Percentiles rank a stretch among this genome's conserved stretches.
These are phyloP conservation scores for Leptonema lineaticorne DNA, from an alignment of 1,140 invertebrate genomes.

Conservation along the genomic window DNA sequence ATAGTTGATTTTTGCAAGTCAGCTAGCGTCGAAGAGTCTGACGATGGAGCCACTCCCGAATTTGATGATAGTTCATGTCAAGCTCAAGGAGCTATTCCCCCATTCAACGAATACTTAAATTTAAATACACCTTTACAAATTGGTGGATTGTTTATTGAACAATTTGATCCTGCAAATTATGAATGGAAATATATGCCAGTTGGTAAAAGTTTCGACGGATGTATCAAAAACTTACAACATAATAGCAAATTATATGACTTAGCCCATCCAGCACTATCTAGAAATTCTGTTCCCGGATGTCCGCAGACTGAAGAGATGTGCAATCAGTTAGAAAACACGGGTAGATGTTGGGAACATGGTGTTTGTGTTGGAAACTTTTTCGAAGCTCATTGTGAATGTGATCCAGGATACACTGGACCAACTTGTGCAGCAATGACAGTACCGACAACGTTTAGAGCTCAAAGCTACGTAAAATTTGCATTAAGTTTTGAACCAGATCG, in stretches of 20 bases:
- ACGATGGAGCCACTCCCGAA: conserved; percentile 57
- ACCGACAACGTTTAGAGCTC: conserved; percentile 62
- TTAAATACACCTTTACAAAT: conserved; percentile 68
- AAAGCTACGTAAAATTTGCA: conserved; percentile 69
- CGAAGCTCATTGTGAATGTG: conserved; percentile 64
- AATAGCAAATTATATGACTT: conserved; percentile 69
- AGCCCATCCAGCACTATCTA: conserved; percentile 57
- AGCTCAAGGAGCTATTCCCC: conserved; percentile 60
- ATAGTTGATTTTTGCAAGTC: conserved; percentile 66
- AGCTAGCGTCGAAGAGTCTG: conserved; percentile 56
- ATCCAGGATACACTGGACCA: conserved; percentile 64
- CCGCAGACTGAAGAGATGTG: conserved; percentile 61
- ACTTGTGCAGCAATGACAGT: conserved; percentile 60
- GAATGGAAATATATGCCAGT: conserved; percentile 56
- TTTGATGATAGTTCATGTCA: conserved; percentile 65
- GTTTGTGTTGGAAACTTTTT: conserved; percentile 63
- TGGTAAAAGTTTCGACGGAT: conserved; percentile 64
- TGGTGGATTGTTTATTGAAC: conserved; percentile 61
- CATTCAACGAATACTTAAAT: conserved; percentile 69
- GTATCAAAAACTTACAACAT: conserved; percentile 68
- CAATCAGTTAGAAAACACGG: conserved; percentile 52
- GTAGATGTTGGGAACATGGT: conserved; percentile 61
- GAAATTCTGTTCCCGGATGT: conserved; percentile 61
- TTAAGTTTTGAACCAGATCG: conserved; percentile 66
- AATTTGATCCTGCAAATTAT: conserved; percentile 57